Conservation (phyloP, 2,113 vertebrate genomes). For the Platysternon megacephalum region DNA sequence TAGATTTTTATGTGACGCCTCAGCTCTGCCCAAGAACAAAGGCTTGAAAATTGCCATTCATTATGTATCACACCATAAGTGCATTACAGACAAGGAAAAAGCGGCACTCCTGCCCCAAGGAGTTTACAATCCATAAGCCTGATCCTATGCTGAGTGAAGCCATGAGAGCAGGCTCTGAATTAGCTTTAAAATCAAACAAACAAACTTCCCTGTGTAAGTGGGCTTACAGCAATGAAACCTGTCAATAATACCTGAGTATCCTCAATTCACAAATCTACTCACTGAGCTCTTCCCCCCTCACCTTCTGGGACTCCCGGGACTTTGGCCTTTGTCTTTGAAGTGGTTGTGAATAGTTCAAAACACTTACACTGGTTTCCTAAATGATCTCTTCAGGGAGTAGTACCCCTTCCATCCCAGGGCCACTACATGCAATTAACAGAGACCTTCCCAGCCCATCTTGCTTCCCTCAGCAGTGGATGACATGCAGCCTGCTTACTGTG, state of each 20-base stretch:
- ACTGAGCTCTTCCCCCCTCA: neutral
- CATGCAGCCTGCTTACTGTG: neutral
- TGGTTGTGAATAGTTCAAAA: fast-evolving
- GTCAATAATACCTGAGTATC: neutral
- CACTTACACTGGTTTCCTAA: neutral
- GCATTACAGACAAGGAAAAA: neutral
- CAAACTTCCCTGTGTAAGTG: neutral
- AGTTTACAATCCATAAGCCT: neutral
- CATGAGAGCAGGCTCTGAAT: neutral
- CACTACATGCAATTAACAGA: neutral
- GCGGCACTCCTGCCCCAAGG: neutral
- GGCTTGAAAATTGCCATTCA: neutral
- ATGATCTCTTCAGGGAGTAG: neutral
- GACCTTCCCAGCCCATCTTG: neutral
- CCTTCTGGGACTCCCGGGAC: neutral
- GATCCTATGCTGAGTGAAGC: neutral
- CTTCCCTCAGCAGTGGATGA: neutral
- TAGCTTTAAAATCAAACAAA: neutral
- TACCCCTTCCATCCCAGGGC: neutral
- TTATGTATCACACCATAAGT: neutral
- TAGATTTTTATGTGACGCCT: neutral
- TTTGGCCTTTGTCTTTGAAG: neutral
- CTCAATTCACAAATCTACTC: neutral
- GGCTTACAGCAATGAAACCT: neutral
- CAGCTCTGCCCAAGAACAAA: neutral